phyloP scores from a whole-genome alignment of 2,113 vertebrate genomes.

The Podarcis cretensis region DNA sequence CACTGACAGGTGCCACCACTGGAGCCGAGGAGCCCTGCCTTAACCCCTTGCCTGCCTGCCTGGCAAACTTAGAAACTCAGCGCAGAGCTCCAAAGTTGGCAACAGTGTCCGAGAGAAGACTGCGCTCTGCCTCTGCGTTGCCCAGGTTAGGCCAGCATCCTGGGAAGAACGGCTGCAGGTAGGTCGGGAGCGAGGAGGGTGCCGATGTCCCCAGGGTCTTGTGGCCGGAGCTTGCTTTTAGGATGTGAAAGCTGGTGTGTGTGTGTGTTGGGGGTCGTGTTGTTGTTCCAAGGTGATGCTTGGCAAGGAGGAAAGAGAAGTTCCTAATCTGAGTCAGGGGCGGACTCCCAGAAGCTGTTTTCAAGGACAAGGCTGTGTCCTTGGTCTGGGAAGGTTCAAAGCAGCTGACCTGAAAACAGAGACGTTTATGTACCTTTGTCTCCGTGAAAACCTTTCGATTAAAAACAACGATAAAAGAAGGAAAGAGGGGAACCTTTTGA shows the following conservation, averaged over 20 bases:
- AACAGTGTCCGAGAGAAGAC: neutral
- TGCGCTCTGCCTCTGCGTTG: neutral
- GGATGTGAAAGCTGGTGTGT: neutral
- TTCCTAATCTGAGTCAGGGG: neutral
- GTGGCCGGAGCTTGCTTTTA: neutral
- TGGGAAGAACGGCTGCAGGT: neutral
- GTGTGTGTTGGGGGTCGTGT: no score
- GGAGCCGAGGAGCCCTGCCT: conserved; percentile 17
- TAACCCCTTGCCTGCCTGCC: conserved; percentile 27
- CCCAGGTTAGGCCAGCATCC: neutral
- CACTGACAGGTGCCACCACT: conserved; percentile 40
- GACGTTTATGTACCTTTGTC: no score
- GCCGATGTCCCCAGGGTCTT: no score
- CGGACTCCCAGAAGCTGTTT: neutral
- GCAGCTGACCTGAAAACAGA: no score
- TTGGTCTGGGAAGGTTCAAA: neutral
- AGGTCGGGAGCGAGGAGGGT: neutral
- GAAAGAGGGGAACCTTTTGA: no score
- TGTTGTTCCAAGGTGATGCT: neutral
- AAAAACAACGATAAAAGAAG: no score
- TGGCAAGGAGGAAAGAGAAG: neutral
- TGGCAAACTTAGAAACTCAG: conserved; percentile 15
- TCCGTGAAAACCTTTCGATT: no score
- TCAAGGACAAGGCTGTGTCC: neutral
- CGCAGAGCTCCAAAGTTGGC: neutral